phyloP scores from a whole-genome alignment of 2,888 invertebrate species.

The Metellina segmentata region DNA sequence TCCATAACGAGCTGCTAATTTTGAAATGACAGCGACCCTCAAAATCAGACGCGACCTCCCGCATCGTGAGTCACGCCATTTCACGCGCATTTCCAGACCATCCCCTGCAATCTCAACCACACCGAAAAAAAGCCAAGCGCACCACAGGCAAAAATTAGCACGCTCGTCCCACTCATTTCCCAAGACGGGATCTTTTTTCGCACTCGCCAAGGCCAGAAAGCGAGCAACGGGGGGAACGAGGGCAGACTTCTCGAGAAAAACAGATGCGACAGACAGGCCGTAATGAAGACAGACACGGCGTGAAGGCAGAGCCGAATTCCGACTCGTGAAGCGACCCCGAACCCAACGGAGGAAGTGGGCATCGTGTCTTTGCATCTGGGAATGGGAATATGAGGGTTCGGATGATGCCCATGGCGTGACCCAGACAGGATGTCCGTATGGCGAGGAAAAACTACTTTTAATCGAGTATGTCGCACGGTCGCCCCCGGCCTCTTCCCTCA shows the following conservation, averaged over 20 bases:
- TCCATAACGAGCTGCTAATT: too few relatives aligned
- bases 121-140: background rate
- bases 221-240: background rate
- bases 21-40: background rate
- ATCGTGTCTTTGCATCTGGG: conserved; percentile 57
- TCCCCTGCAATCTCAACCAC: conserved; percentile 7
- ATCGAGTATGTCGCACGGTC: conserved; percentile 58
- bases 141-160: background rate
- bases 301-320: conserved; percentile 46
- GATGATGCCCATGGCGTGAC: conserved; percentile 41
- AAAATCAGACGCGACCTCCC: conserved; percentile 8
- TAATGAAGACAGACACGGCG: conserved; percentile 67
- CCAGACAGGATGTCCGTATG: conserved; percentile 69
- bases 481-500: background rate
- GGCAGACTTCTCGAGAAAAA: conserved; percentile 20
- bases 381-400: conserved; percentile 42
- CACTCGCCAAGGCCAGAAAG: background rate
- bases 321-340: conserved; percentile 44
- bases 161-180: background rate
- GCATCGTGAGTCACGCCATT: background rate
- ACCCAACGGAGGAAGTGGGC: conserved; percentile 11
- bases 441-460: conserved; percentile 56
- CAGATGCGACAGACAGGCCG: conserved; percentile 29
- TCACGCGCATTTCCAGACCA: background rate
- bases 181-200: background rate